Conservation (phyloP, 2,888 invertebrate species). For the Ophion costatus region DNA sequence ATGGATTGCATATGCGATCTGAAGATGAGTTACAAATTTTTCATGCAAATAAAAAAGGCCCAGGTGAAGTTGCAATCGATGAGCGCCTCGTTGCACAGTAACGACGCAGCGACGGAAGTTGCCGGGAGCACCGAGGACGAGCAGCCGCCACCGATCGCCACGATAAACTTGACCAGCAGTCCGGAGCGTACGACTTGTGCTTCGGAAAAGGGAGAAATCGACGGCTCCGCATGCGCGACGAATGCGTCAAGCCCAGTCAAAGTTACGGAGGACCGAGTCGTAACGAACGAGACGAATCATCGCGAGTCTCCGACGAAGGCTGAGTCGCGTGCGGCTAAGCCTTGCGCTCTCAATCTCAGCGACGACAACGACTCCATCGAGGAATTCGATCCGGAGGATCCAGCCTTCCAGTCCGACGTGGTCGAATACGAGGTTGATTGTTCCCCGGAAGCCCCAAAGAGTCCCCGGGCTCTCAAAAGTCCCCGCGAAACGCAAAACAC, state of each 20-base stretch:
- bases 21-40: constrained; percentile 82
- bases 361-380: constrained; percentile 79
- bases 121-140: constrained; percentile 46
- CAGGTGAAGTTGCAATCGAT: constrained; percentile 80
- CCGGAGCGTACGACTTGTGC: constrained; percentile 18
- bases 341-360: constrained; percentile 50
- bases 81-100: constrained; percentile 69
- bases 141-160: constrained; percentile 5
- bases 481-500: constrained; percentile 45
- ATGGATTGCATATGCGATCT: constrained; percentile 82
- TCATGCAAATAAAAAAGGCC: constrained; percentile 82
- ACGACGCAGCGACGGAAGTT: constrained; percentile 22
- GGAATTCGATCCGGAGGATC: constrained; percentile 81
- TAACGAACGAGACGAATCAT: background rate
- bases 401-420: constrained; percentile 72
- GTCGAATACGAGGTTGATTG: constrained; percentile 69
- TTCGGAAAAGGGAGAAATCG: constrained; percentile 39
- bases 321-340: constrained; percentile 3
- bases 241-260: constrained; percentile 12
- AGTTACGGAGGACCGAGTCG: background rate
- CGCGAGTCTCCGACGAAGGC: background rate
- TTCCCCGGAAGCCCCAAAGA: constrained; percentile 38
- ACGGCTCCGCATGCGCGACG: constrained; percentile 14
- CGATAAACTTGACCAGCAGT: constrained; percentile 8
- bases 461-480: background rate